Conservation (phyloP, 2,113 vertebrate species). For the Mastomys natalensis region DNA sequence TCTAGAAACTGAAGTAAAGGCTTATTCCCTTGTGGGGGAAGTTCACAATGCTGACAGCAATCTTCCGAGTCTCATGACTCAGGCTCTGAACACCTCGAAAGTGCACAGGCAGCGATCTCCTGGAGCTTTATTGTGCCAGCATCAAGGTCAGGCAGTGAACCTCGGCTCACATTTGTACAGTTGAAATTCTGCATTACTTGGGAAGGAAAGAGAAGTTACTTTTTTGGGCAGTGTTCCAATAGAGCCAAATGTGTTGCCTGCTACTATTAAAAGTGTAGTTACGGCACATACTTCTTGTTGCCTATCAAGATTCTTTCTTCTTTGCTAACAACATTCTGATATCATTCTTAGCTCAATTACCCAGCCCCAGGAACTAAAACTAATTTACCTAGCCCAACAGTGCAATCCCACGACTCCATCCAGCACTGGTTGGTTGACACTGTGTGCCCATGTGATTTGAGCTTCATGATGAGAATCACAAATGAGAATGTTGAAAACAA, state of each 20-base stretch:
- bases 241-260: constrained; percentile 41
- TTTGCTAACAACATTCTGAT: neutral
- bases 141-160: neutral
- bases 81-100: neutral
- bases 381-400: neutral
- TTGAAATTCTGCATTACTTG: constrained; percentile 48
- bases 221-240: neutral
- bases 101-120: neutral
- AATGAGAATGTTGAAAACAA: neutral
- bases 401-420: no score
- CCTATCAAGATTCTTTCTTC: neutral
- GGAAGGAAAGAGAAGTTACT: constrained; percentile 30
- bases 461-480: neutral
- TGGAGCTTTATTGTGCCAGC: neutral
- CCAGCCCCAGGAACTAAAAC: neutral
- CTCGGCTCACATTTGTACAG: neutral
- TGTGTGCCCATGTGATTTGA: neutral
- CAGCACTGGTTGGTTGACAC: neutral
- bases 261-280: neutral
- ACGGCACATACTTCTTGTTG: neutral
- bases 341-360: neutral
- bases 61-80: neutral
- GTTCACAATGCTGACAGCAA: constrained; percentile 18
- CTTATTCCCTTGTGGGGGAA: neutral
- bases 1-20: neutral